A percentile compares a stretch with the other conserved stretches of the same genome.
These are phyloP conservation scores for Acromyrmex echinatior DNA, from an alignment of 1,140 invertebrate species.

Conservation along the genomic window DNA sequence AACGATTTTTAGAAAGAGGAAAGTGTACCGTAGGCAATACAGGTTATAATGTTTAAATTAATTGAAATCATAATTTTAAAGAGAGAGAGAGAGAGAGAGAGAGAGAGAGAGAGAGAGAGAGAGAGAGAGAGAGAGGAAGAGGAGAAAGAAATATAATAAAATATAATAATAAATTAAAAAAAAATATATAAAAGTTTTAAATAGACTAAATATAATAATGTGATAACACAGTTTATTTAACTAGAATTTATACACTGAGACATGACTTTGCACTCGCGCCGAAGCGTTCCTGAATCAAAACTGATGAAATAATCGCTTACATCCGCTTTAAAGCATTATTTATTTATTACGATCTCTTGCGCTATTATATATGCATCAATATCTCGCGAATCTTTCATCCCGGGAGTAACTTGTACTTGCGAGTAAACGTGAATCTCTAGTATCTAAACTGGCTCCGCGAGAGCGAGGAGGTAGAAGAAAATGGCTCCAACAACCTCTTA, in stretches of 20 bases:
- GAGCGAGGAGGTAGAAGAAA: constrained; percentile 48
- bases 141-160: not conserved
- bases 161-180: not conserved
- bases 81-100: not conserved
- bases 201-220: not conserved
- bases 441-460: constrained; percentile 49
- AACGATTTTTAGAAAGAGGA: not conserved
- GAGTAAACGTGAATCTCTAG: constrained; percentile 8
- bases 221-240: not conserved
- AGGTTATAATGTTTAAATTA: not conserved
- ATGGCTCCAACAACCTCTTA: constrained; percentile 65
- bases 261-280: not conserved
- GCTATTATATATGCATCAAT: constrained; percentile 26
- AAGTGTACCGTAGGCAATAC: not conserved
- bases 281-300: not conserved
- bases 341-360: constrained; percentile 27
- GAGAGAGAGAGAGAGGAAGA: not conserved
- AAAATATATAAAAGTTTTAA: not conserved
- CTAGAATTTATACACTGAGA: not conserved
- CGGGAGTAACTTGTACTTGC: constrained; percentile 10
- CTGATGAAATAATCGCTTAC: constrained; percentile 24
- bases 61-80: not conserved
- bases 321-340: not conserved
- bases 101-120: not conserved
- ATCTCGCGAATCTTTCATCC: constrained; percentile 40